Evolutionary conservation across 1,140 invertebrate species (phyloP).

Genomic region (silkworm (Bombyx mori)): DNA sequence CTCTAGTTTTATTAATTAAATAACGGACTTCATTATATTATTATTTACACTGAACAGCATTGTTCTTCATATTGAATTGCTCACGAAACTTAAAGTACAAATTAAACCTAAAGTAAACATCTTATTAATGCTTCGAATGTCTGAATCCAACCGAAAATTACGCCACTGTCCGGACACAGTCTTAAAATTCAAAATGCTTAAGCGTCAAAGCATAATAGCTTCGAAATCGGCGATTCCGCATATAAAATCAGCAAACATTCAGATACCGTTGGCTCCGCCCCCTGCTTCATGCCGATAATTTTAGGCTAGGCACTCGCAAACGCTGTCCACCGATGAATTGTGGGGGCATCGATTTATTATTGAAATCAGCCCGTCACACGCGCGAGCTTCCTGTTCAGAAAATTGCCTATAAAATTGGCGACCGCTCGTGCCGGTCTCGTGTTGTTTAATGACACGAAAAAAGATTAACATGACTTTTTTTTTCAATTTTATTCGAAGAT

Average conservation of each 20-base stretch:
- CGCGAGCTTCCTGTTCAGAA: constrained; percentile 51
- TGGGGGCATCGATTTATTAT: constrained; percentile 52
- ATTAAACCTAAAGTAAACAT: no score
- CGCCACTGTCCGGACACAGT: no score
- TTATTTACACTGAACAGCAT: no score
- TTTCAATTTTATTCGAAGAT: constrained; percentile 56
- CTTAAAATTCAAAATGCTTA: background rate
- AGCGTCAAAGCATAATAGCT: constrained; percentile 40
- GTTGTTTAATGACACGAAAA: constrained; percentile 50
- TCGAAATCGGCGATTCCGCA: constrained; percentile 40
- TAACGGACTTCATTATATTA: no score
- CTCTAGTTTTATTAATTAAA: no score
- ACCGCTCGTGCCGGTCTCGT: constrained; percentile 52
- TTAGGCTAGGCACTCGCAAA: constrained; percentile 37
- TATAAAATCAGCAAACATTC: constrained; percentile 39
- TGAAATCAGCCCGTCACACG: constrained; percentile 53
- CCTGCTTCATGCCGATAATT: constrained; percentile 53
- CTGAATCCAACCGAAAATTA: no score
- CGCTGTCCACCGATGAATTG: constrained; percentile 36
- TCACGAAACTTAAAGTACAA: no score
- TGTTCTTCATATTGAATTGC: no score
- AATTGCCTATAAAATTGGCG: constrained; percentile 64
- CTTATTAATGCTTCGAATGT: no score
- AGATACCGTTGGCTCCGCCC: constrained; percentile 50
- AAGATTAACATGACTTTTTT: constrained; percentile 39